Evolutionary conservation across 2,797 vertebrate genomes (phyloP).

Genomic region (Chelon auratus): DNA sequence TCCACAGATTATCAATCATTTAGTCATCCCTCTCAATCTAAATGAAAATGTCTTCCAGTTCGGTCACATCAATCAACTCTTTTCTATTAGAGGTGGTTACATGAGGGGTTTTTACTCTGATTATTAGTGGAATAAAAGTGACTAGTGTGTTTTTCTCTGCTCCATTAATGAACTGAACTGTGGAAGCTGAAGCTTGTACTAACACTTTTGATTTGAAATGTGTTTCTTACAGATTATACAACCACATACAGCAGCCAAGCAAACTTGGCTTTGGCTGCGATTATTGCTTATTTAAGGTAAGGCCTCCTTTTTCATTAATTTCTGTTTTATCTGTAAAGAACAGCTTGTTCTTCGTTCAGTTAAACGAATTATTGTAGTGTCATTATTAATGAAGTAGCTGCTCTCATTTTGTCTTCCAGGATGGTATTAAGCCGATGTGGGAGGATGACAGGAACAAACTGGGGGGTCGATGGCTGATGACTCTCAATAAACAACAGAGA

Average conservation of each 20-base stretch:
- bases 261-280: slow-evolving; percentile 88
- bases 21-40: too few relatives aligned
- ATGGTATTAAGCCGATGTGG: slow-evolving; percentile 91
- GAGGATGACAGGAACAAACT: slow-evolving; percentile 89
- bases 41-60: too few relatives aligned
- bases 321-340: neutral
- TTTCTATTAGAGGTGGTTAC: too few relatives aligned
- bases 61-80: too few relatives aligned
- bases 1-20: too few relatives aligned
- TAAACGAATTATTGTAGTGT: too few relatives aligned
- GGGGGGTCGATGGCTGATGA: slow-evolving; percentile 89
- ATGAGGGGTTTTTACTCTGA: too few relatives aligned
- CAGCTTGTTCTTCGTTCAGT: neutral
- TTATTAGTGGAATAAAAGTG: too few relatives aligned
- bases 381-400: neutral
- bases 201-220: neutral
- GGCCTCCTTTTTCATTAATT: neutral
- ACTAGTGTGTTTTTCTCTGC: neutral
- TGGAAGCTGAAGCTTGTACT: neutral
- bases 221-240: slow-evolving; percentile 85
- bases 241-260: slow-evolving; percentile 90
- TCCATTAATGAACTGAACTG: neutral
- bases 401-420: slow-evolving; percentile 66
- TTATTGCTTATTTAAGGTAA: slow-evolving; percentile 91
- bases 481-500: slow-evolving; percentile 88